A percentile compares a stretch with the other conserved stretches of the same genome.
These are phyloP conservation scores for Phoxinus phoxinus DNA, from an alignment of 2,113 vertebrate species.

Conservation along the genomic window DNA sequence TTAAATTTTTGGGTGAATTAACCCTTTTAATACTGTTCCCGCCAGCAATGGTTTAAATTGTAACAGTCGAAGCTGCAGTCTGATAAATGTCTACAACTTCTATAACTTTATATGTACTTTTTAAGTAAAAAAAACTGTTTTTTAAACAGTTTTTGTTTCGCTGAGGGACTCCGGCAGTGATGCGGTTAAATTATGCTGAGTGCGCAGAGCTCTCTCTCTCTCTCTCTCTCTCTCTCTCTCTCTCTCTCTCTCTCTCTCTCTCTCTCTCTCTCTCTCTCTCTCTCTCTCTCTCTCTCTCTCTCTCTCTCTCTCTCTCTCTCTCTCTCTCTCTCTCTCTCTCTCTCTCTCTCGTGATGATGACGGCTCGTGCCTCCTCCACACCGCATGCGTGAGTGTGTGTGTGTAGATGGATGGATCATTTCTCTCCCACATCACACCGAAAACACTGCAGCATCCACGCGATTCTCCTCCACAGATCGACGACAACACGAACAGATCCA, in stretches of 20 bases:
- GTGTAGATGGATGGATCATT: constrained; percentile 3
- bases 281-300: not conserved
- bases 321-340: not conserved
- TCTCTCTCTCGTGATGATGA: constrained; percentile 1
- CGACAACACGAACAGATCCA: not conserved
- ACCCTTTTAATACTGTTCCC: not conserved
- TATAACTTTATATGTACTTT: too few relatives aligned
- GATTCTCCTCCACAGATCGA: not conserved
- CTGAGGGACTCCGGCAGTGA: not conserved
- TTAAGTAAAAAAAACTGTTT: too few relatives aligned
- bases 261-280: not conserved
- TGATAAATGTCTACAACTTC: too few relatives aligned
- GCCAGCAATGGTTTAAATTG: not conserved
- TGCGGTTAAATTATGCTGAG: constrained; percentile 8
- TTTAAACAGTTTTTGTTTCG: too few relatives aligned
- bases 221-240: constrained; percentile 18
- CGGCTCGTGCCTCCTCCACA: constrained; percentile 8
- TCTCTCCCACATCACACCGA: not conserved
- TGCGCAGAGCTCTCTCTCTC: constrained; percentile 15
- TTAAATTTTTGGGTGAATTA: too few relatives aligned
- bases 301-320: not conserved
- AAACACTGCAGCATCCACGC: not conserved
- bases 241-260: not conserved
- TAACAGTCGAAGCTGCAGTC: not conserved
- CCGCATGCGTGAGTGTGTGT: constrained; percentile 19